phyloP scores from a whole-genome alignment of 2,797 vertebrate species.

The Erethizon dorsatum region DNA sequence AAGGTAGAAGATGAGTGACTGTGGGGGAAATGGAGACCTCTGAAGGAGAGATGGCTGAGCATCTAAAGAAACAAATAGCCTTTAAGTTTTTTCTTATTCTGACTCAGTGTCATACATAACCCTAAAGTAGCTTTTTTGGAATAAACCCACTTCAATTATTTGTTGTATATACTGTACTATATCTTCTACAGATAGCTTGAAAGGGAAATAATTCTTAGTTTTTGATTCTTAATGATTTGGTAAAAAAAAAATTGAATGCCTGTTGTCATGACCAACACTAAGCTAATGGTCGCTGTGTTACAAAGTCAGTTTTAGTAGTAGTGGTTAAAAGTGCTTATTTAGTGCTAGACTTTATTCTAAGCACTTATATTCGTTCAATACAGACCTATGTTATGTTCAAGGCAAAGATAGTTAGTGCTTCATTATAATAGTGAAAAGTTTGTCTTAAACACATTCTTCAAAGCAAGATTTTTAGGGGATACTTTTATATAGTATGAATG shows the following conservation, averaged over 20 bases:
- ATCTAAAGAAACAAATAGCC: conserved; percentile 24
- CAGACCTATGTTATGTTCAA: conserved; percentile 27
- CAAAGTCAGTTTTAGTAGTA: conserved; percentile 39
- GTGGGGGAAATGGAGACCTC: not conserved
- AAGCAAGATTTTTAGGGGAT: conserved; percentile 79
- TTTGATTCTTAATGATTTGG: conserved; percentile 68
- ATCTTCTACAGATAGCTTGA: conserved; percentile 50
- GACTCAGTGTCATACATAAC: conserved; percentile 33
- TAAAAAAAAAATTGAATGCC: not conserved
- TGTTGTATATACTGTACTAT: not conserved
- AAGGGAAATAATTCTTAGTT: conserved; percentile 45
- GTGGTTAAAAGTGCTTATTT: not conserved
- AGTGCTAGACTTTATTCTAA: not conserved
- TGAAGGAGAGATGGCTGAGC: not conserved
- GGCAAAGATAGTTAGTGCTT: conserved; percentile 44
- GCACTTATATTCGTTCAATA: not conserved
- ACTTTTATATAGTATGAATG: conserved; percentile 78
- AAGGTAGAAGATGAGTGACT: conserved; percentile 39
- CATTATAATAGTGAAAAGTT: conserved; percentile 36
- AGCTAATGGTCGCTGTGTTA: conserved; percentile 10
- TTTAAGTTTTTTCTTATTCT: conserved; percentile 52
- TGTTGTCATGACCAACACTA: not conserved
- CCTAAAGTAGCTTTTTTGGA: conserved; percentile 4
- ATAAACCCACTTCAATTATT: conserved; percentile 50
- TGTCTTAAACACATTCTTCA: conserved; percentile 72